phyloP scores from a whole-genome alignment of 2,113 vertebrate genomes.

The Hucho hucho region DNA sequence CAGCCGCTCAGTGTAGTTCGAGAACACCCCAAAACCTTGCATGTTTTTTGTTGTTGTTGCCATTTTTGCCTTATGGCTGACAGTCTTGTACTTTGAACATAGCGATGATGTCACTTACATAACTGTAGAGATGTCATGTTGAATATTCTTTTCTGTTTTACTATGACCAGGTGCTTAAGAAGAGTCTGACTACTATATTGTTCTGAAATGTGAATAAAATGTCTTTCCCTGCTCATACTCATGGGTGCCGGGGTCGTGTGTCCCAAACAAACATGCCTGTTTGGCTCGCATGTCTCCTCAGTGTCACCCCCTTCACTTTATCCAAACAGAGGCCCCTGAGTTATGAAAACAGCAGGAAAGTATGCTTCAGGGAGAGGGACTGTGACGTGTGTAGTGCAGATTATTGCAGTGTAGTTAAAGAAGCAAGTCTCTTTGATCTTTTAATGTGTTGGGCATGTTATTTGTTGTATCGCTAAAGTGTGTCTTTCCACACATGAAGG shows the following conservation, averaged over 20 bases:
- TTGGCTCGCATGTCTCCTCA: neutral
- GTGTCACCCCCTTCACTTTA: conserved; percentile 7
- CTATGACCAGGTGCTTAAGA: neutral
- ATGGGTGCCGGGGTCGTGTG: neutral
- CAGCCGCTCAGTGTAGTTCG: too few relatives aligned
- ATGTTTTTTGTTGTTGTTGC: too few relatives aligned
- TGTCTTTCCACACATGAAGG: conserved; percentile 34
- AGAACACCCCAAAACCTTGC: too few relatives aligned
- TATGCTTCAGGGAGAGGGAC: conserved; percentile 20
- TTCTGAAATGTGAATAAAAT: neutral
- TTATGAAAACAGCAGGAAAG: conserved; percentile 44
- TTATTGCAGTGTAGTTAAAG: conserved; percentile 42
- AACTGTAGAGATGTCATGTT: too few relatives aligned
- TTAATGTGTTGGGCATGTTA: conserved; percentile 39
- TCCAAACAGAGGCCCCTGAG: conserved; percentile 41
- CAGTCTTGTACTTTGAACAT: too few relatives aligned
- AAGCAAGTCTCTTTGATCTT: conserved; percentile 34
- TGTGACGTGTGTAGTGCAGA: neutral
- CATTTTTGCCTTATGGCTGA: too few relatives aligned
- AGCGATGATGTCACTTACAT: too few relatives aligned
- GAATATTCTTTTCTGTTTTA: neutral
- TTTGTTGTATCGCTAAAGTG: conserved; percentile 29
- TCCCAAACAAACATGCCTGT: neutral
- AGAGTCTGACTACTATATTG: neutral
- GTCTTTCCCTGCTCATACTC: neutral